These are phyloP conservation scores for Stenotaenia linearis DNA, from an alignment of 2,888 invertebrate species.

Conservation along the genomic window DNA sequence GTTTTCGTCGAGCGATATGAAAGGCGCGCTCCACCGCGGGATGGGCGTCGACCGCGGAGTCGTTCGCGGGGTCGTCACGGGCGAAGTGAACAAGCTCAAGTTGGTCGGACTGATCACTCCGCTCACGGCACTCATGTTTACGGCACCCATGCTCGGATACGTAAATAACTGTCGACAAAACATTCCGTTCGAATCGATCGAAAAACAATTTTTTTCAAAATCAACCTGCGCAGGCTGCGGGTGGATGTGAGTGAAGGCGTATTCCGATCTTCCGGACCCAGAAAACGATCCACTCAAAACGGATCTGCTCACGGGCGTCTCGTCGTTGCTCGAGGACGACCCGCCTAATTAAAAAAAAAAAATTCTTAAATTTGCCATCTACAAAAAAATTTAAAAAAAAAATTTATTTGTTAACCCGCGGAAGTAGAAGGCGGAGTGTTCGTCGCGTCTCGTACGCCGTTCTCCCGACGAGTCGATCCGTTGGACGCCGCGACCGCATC, in stretches of 20 bases:
- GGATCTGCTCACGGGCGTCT: conserved; percentile 46
- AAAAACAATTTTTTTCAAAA: too few relatives aligned
- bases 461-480: conserved; percentile 32
- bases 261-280: conserved; percentile 54
- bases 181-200: too few relatives aligned
- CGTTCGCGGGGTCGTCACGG: conserved; percentile 63
- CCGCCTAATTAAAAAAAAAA: background rate
- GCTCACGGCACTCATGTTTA: conserved; percentile 66
- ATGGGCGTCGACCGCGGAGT: conserved; percentile 58
- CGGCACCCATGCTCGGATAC: conserved; percentile 79
- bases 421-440: conserved; percentile 37
- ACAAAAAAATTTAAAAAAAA: background rate
- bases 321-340: too few relatives aligned
- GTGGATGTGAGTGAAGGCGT: conserved; percentile 89
- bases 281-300: conserved; percentile 50
- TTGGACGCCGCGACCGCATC: background rate
- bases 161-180: conserved; percentile 74
- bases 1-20: conserved; percentile 78
- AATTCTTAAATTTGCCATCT: conserved; percentile 28
- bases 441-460: conserved; percentile 37
- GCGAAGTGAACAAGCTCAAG: conserved; percentile 71
- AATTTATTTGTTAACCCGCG: conserved; percentile 34
- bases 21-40: conserved; percentile 76
- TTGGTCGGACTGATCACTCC: conserved; percentile 85
- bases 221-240: conserved; percentile 58